Evolutionary conservation across 1,140 invertebrate species (phyloP).

Genomic region (Tribolium castaneum): DNA sequence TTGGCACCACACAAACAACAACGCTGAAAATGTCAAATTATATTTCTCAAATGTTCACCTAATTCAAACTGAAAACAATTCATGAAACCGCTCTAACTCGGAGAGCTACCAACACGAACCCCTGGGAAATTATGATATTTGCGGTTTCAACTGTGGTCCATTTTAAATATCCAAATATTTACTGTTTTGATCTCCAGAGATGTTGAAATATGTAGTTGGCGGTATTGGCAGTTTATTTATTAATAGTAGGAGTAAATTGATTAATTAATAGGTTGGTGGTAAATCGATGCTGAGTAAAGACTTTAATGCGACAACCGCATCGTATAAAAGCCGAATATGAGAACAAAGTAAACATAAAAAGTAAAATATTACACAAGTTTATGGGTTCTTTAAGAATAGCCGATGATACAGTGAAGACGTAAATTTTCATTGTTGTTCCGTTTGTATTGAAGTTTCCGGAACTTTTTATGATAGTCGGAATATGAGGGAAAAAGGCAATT

Average conservation of each 20-base stretch:
- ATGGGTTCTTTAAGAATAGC: neutral
- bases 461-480: no score
- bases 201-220: neutral
- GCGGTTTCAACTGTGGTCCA: constrained; percentile 25
- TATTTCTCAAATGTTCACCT: neutral
- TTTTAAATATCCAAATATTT: constrained; percentile 36
- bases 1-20: neutral
- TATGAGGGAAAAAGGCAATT: no score
- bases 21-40: neutral
- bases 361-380: neutral
- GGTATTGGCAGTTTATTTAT: neutral
- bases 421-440: neutral
- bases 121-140: constrained; percentile 25
- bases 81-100: neutral
- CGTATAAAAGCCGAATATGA: neutral
- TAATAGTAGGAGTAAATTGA: neutral
- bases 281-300: no score
- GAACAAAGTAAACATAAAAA: neutral
- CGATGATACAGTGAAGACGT: neutral
- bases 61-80: neutral
- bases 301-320: no score
- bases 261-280: no score
- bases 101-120: neutral
- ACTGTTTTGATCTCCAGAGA: neutral
- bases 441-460: neutral